phyloP scores from a whole-genome alignment of 2,113 vertebrate genomes.

The Passer montanus region DNA sequence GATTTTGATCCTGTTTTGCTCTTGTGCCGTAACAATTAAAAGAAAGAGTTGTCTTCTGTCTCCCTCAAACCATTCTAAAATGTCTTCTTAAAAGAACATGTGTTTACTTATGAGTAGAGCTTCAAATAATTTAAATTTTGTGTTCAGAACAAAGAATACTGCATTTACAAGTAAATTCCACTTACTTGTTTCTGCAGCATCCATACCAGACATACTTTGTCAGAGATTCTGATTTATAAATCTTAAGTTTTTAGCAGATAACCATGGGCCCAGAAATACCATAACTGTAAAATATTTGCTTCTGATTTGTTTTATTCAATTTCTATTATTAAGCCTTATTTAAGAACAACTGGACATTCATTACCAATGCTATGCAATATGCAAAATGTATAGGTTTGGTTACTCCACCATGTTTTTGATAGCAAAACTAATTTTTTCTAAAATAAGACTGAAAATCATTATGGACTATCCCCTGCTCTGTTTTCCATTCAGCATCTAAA shows the following conservation, averaged over 20 bases:
- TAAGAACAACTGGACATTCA: not conserved
- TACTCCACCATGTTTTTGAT: not conserved
- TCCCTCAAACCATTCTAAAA: not conserved
- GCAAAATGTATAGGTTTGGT: not conserved
- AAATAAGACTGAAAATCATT: conserved; percentile 28
- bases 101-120: not conserved
- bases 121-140: not conserved
- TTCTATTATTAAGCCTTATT: not conserved
- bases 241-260: not conserved
- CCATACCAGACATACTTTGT: not conserved
- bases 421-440: not conserved
- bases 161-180: not conserved
- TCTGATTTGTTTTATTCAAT: not conserved
- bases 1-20: not conserved
- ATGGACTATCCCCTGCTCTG: not conserved
- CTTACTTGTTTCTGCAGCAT: not conserved
- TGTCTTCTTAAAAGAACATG: not conserved
- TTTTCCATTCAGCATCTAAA: conserved; percentile 52
- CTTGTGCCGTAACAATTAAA: not conserved
- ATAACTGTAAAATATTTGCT: not conserved
- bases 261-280: not conserved
- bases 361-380: not conserved
- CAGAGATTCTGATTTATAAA: not conserved
- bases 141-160: not conserved
- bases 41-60: not conserved